Base-by-base conservation (phyloP, 2,113 vertebrate genomes). In the Phycodurus eques region DNA sequence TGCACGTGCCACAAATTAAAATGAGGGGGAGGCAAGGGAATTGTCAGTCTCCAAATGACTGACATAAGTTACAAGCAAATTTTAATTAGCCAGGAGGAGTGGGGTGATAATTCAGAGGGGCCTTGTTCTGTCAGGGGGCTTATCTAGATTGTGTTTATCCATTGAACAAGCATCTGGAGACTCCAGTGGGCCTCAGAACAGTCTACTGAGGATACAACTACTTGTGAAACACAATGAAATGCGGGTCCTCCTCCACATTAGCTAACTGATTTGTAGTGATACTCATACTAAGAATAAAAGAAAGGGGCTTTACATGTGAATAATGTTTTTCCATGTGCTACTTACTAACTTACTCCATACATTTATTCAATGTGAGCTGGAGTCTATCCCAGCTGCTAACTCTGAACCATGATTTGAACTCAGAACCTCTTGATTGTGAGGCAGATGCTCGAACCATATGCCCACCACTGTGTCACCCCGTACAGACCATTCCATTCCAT, bases 41-140 rank as follows among this genome's bases (percentile, higher is more conserved):
- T 95, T 95, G 92, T 94, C 91, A 87, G 91, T 90, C 91, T 94
- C 96, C 92, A 95, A 95, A 95, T 91, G 87, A 92, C 94, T 95
- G 95, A 95, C 95, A 94, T 95, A 96, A 96, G 94, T 97, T 97
- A 98, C 96, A 97, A 97, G 96, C 94, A 94, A 96, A 96, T 97
- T 98, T 99, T 98, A 99, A 98, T 99, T 98, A 98, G 94, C 92
- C 92, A 89, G 95, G 95, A 94, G 94, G 92, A 89, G 94, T 93
- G 94, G 89, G 93, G 93, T 87, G 93, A 94, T 96, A 95, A 97
- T 95, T 96, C 94, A 96, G 94, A 90, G 90, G 84, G 88, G 85
- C 82, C 91, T 93, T 83, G 91, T 85, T 94, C 94, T 94, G 94
- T 93, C 87, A 91, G 91, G 90, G 84, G 86, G 89, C 92, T 92